Conservation (phyloP, 1,140 invertebrate genomes). For the Periplaneta americana region DNA sequence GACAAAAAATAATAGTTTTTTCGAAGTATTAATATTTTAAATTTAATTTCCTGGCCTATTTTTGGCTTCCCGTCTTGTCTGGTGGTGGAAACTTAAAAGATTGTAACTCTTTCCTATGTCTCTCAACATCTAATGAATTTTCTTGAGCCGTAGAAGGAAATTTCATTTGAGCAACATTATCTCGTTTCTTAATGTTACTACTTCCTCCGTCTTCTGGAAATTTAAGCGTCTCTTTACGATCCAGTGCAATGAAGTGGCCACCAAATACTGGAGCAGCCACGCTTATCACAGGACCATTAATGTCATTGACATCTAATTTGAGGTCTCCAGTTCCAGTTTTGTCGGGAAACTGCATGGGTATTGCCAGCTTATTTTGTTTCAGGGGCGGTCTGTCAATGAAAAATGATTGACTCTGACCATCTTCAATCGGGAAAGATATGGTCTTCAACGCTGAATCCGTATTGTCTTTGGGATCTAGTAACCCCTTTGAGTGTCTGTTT, state of each 20-base stretch:
- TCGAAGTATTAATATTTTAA: too few species aligned
- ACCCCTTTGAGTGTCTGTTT: not conserved
- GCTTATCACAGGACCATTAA: not conserved
- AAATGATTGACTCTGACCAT: not conserved
- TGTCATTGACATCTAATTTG: conserved; percentile 17
- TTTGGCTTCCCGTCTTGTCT: not conserved
- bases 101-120: not conserved
- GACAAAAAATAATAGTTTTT: too few species aligned
- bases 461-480: not conserved
- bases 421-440: not conserved
- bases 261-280: not conserved
- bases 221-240: not conserved
- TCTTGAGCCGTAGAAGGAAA: not conserved
- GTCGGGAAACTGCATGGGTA: conserved; percentile 28
- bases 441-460: not conserved
- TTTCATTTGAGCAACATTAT: not conserved
- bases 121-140: not conserved
- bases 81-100: not conserved
- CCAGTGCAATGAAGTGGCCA: not conserved
- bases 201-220: not conserved
- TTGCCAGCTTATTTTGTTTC: not conserved
- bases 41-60: not conserved
- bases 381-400: too few species aligned
- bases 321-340: conserved; percentile 29
- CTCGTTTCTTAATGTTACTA: too few species aligned